A percentile compares a stretch with the other conserved stretches of the same genome.
phyloP scores from a whole-genome alignment of 1,140 invertebrate species.

The Cryptotermes secundus region DNA sequence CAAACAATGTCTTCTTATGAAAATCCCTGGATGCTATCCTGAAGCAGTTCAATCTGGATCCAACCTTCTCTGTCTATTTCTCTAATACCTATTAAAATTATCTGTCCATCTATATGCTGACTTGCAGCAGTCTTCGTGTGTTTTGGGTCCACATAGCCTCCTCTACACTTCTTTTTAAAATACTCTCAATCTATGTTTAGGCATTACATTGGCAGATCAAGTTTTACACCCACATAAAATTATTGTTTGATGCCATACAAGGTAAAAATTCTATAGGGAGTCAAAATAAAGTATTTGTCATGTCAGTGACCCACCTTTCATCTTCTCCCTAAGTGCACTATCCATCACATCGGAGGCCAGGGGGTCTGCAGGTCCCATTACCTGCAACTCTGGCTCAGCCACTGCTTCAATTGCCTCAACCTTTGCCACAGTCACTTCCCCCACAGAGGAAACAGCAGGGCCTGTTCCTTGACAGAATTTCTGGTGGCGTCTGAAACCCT shows the following conservation, averaged over 20 bases:
- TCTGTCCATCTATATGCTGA: too few relatives aligned
- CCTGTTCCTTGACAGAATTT: conserved; percentile 15
- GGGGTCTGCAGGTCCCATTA: not conserved
- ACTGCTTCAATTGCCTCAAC: not conserved
- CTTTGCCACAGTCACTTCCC: not conserved
- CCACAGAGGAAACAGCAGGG: not conserved
- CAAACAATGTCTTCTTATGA: not conserved
- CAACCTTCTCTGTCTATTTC: not conserved
- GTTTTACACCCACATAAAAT: too few relatives aligned
- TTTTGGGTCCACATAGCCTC: too few relatives aligned
- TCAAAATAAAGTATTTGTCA: too few relatives aligned
- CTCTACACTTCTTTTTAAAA: too few relatives aligned
- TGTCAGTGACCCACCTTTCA: not conserved
- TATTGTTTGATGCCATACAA: too few relatives aligned
- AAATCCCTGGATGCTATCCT: not conserved
- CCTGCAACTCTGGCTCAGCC: not conserved
- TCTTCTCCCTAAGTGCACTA: not conserved
- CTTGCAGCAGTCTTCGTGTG: too few relatives aligned
- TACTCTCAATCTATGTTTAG: too few relatives aligned
- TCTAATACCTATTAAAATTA: not conserved
- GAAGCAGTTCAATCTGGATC: not conserved
- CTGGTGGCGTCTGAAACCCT: conserved; percentile 19
- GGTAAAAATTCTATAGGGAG: too few relatives aligned
- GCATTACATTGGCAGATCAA: too few relatives aligned
- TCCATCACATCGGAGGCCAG: not conserved